Conservation (phyloP, 2,113 vertebrate genomes). For the Gymnarchus niloticus region DNA sequence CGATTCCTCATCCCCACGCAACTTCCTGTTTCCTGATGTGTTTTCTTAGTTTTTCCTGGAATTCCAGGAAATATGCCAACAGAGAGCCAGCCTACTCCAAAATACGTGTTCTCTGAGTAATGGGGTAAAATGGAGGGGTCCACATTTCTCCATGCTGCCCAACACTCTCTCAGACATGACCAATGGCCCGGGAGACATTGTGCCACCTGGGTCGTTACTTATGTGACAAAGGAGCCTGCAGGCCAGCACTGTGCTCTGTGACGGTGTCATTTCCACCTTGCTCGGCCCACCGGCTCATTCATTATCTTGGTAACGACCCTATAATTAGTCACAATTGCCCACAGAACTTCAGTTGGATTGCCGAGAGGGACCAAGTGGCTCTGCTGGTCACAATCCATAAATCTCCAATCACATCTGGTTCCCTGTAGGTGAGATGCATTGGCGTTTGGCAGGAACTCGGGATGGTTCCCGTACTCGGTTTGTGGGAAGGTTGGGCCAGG, state of each 20-base stretch:
- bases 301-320: conserved; percentile 35
- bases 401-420: neutral
- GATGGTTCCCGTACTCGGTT: neutral
- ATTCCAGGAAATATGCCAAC: neutral
- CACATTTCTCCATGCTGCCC: neutral
- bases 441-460: neutral
- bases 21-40: neutral
- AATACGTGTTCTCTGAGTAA: neutral
- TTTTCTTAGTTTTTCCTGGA: neutral
- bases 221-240: conserved; percentile 21
- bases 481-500: neutral
- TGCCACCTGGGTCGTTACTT: neutral
- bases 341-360: conserved; percentile 23
- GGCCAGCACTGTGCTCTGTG: conserved; percentile 31
- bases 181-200: neutral
- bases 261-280: conserved; percentile 23
- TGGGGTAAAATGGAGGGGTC: neutral
- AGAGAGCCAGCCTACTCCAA: neutral
- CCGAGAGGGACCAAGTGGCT: conserved; percentile 25
- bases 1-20: neutral
- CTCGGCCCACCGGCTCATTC: conserved; percentile 26
- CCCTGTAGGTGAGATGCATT: neutral
- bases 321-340: conserved; percentile 40
- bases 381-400: neutral
- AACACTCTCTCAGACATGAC: neutral